These are phyloP conservation scores for Eublepharis macularius DNA, from an alignment of 2,113 vertebrate species.

Conservation along the genomic window DNA sequence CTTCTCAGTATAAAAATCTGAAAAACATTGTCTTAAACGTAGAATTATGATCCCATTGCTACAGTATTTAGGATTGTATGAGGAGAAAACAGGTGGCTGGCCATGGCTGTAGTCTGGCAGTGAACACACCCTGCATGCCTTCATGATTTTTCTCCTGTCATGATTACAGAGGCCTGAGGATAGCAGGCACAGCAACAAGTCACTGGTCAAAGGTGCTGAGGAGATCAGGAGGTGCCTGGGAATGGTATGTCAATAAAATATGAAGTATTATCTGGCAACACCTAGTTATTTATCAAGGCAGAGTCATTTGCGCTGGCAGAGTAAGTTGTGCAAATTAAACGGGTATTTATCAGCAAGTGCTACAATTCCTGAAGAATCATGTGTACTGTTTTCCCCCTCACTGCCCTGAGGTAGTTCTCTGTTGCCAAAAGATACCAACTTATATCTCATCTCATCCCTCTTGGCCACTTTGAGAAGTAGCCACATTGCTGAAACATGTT, in stretches of 20 bases:
- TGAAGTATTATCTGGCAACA: not conserved
- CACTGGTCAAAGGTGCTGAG: conserved; percentile 30
- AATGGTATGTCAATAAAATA: conserved; percentile 60
- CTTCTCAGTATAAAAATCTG: not conserved
- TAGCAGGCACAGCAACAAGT: conserved; percentile 9
- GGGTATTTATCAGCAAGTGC: not conserved
- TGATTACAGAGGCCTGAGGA: conserved; percentile 43
- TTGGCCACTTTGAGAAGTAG: not conserved
- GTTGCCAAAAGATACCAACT: not conserved
- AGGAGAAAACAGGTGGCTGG: not conserved
- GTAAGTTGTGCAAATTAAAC: not conserved
- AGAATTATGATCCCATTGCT: not conserved
- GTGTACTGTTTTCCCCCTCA: not conserved
- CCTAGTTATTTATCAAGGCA: not conserved
- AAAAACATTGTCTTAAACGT: not conserved
- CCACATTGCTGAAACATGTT: not conserved
- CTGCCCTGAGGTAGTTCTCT: not conserved
- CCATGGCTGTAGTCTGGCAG: not conserved
- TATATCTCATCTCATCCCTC: not conserved
- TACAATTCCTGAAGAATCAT: not conserved
- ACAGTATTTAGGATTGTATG: not conserved
- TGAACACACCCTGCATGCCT: not conserved
- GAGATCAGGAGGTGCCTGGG: conserved; percentile 11
- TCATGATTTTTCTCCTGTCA: not conserved
- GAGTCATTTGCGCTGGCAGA: not conserved